Base-by-base conservation (phyloP, 2,888 invertebrate species). In the Cryptocheilus praepositus region DNA sequence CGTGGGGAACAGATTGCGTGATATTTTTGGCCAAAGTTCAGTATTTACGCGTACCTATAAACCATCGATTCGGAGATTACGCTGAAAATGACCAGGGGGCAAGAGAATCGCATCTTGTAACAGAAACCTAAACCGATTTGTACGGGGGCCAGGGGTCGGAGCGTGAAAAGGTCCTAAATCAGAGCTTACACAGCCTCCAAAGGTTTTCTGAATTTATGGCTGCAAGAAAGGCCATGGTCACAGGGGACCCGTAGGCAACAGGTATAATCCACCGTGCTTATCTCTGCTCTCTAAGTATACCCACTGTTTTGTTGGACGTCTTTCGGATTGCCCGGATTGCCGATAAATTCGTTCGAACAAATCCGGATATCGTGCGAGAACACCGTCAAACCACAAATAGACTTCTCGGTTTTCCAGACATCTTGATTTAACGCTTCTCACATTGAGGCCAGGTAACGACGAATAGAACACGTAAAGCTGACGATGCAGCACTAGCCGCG, bases 131-230 rank as follows among this genome's bases (percentile, higher is more conserved):
- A 74, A 74, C 71, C 76, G 71, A 78, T 74, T 76, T 76, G 67
- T 72, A 68, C 64, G 58, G 36, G 46, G 65, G 73, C 60, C 69
- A 70, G 58, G 73, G 71, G 74, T 71, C 68, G 64, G 69, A 69
- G 71, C 70, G 71, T 68, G 71, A 71, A 70, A 72, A 73, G 65
- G 53, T 67, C 61, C 63, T 70, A 74, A 76, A 76, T 74, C 70
- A 74, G 63, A 70, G 70, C 64, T 73, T 77, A 74, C 67, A 68
- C 71, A 64, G 61, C 67, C 66, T 70, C 68, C 64, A 64, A 71
- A 73, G 72, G 68, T 74, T 70, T 71, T 74, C 67, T 60, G 63
- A 73, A 77, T 79, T 76, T 77, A 79, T 73, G 73, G 65, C 57
- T 60, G 55, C 18, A 44, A 67, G 64, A 25, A 52, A 58, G 60